These are phyloP conservation scores for Sitta europaea DNA, from an alignment of 2,113 vertebrate genomes.

Conservation along the genomic window DNA sequence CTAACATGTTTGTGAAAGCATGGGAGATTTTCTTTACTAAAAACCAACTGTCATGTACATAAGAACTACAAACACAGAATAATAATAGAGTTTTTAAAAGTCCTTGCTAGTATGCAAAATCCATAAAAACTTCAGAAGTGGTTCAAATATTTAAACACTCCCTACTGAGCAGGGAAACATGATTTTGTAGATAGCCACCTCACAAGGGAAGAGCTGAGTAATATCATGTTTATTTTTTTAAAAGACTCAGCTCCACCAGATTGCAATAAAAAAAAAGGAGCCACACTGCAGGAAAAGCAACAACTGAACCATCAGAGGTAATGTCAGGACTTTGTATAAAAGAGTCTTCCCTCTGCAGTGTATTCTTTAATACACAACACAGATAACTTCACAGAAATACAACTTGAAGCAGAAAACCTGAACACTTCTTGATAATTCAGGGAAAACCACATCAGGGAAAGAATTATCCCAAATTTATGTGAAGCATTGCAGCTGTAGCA, in stretches of 20 bases:
- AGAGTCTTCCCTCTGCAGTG: background rate
- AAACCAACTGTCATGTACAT: background rate
- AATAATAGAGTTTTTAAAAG: background rate
- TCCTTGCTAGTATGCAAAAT: background rate
- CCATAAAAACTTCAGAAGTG: background rate
- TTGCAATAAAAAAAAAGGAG: background rate
- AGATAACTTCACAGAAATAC: background rate
- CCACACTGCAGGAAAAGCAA: background rate
- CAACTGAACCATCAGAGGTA: background rate
- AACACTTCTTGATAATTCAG: background rate
- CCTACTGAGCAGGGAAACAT: background rate
- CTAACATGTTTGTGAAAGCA: background rate
- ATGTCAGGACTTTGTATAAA: background rate
- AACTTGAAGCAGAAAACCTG: background rate
- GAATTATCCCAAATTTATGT: background rate
- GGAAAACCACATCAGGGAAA: background rate
- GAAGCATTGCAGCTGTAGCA: background rate
- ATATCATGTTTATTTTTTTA: background rate
- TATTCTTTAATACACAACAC: background rate
- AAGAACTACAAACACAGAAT: background rate
- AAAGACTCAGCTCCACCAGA: background rate
- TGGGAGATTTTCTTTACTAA: background rate
- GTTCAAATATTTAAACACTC: background rate
- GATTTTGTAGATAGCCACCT: background rate
- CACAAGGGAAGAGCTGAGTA: background rate